Evolutionary conservation across 2,113 vertebrate species (phyloP).

Genomic region (Lates calcarifer): DNA sequence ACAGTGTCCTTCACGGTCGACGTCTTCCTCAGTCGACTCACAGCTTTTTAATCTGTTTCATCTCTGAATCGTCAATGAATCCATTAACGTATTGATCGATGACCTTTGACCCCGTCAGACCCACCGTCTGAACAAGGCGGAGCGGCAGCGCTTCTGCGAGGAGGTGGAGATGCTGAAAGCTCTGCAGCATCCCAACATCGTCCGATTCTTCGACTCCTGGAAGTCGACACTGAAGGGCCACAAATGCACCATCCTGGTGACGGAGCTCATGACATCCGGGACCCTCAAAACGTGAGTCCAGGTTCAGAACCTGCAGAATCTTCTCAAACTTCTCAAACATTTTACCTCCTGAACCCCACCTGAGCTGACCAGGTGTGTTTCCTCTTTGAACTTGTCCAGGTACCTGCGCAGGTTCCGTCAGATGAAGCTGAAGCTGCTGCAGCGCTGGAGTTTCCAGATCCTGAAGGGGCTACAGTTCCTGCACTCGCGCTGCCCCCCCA

Average conservation of each 20-base stretch:
- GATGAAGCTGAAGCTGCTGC: conserved; percentile 94
- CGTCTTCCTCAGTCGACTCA: background rate
- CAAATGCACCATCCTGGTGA: conserved; percentile 93
- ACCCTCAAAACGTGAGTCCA: conserved; percentile 95
- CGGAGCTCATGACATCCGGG: conserved; percentile 97
- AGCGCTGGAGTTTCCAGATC: conserved; percentile 93
- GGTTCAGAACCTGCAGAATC: background rate
- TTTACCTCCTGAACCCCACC: background rate
- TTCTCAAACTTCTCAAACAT: rapidly evolving
- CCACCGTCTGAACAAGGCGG: conserved; percentile 87
- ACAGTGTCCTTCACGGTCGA: background rate
- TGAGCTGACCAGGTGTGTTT: background rate
- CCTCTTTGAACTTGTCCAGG: conserved; percentile 63
- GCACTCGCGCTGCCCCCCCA: conserved; percentile 91
- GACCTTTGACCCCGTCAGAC: conserved; percentile 78
- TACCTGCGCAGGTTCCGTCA: conserved; percentile 92
- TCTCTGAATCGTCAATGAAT: background rate
- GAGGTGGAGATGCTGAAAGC: conserved; percentile 97
- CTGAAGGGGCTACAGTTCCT: conserved; percentile 93
- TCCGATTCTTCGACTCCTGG: conserved; percentile 97
- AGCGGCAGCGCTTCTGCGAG: conserved; percentile 92
- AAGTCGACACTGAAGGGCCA: conserved; percentile 90
- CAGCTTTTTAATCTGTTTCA: background rate
- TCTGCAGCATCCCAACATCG: conserved; percentile 97
- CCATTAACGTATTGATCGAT: background rate